Evolutionary conservation across 2,797 vertebrate species (phyloP).

Genomic region (Xenops minutus): DNA sequence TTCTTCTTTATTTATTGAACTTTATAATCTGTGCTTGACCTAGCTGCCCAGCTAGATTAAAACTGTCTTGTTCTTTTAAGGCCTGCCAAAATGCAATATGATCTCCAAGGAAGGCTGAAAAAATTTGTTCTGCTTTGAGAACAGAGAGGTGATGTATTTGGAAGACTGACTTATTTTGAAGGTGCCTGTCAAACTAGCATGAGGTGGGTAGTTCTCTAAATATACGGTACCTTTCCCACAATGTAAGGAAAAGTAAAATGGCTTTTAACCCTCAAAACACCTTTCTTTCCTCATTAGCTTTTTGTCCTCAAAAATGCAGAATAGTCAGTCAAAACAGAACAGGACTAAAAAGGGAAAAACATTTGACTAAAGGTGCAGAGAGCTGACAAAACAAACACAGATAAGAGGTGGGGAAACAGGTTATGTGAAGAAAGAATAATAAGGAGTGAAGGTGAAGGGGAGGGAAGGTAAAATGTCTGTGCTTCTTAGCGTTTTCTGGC

Average conservation of each 20-base stretch:
- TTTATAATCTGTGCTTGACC: constrained; percentile 3
- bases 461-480: background rate
- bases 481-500: background rate
- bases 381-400: background rate
- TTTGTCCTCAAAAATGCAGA: background rate
- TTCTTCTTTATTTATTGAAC: background rate
- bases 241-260: background rate
- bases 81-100: background rate
- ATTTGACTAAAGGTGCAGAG: background rate
- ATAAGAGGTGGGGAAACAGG: background rate
- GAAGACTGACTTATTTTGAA: background rate
- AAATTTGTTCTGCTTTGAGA: background rate
- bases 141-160: background rate
- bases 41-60: background rate
- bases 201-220: background rate
- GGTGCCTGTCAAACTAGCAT: background rate
- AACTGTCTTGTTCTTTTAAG: background rate
- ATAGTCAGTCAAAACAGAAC: background rate
- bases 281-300: background rate
- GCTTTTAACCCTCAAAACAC: background rate
- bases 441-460: background rate
- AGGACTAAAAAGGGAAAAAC: background rate
- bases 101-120: background rate
- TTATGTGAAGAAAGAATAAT: background rate
- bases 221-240: background rate